These are phyloP conservation scores for Coreoperca whiteheadi DNA, from an alignment of 2,113 vertebrate genomes.

Conservation along the genomic window DNA sequence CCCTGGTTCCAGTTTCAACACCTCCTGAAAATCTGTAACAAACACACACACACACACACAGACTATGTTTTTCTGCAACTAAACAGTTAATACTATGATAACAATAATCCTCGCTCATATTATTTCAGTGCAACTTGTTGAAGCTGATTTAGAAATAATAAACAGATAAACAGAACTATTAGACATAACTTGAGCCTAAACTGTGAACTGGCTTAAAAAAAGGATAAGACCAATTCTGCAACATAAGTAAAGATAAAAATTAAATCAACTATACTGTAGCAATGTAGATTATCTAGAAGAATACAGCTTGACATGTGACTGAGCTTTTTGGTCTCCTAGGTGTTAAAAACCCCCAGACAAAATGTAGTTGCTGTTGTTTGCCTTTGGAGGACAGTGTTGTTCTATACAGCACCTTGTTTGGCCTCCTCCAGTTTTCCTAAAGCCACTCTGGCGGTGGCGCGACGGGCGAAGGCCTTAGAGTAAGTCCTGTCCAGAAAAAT, in stretches of 20 bases:
- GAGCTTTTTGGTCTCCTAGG: not conserved
- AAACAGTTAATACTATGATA: not conserved
- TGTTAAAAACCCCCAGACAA: not conserved
- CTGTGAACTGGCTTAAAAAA: not conserved
- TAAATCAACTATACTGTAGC: not conserved
- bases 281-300: not conserved
- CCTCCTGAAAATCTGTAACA: constrained; percentile 90
- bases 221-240: not conserved
- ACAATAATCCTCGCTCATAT: not conserved
- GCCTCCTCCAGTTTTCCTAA: constrained; percentile 90
- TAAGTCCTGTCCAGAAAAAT: constrained; percentile 90
- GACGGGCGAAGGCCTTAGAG: constrained; percentile 94
- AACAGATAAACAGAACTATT: not conserved
- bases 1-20: constrained; percentile 94
- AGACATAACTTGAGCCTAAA: not conserved
- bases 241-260: not conserved
- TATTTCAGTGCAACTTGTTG: not conserved
- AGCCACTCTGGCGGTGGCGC: constrained; percentile 90
- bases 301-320: not conserved
- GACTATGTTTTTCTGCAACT: not conserved
- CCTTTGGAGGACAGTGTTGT: not conserved
- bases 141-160: not conserved
- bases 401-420: constrained; percentile 85
- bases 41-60: constrained; percentile 44
- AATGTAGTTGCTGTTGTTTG: not conserved